Conservation (phyloP, 1,140 invertebrate species). For the Antheraea pernyi region DNA sequence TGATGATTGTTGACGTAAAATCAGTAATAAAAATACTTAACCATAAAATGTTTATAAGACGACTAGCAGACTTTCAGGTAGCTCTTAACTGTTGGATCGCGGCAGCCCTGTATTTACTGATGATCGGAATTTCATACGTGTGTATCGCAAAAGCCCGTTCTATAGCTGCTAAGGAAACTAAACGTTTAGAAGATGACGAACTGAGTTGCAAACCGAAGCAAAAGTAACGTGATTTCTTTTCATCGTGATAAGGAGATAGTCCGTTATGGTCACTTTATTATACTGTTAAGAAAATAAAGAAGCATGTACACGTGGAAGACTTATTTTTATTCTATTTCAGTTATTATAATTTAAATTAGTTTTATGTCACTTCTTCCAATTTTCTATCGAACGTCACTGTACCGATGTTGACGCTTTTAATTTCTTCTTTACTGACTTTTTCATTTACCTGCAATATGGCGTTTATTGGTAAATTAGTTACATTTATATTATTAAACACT, state of each 20-base stretch:
- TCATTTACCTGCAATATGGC: conserved; percentile 44
- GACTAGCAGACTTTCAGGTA: conserved; percentile 33
- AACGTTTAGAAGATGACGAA: conserved; percentile 43
- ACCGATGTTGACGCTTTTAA: conserved; percentile 65
- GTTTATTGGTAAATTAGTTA: background rate
- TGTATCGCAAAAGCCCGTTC: conserved; percentile 39
- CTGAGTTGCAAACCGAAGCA: conserved; percentile 25
- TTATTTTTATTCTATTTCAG: conserved; percentile 17
- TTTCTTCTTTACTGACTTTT: conserved; percentile 53
- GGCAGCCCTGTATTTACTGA: conserved; percentile 40
- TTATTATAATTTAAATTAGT: conserved; percentile 13
- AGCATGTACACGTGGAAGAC: conserved; percentile 17
- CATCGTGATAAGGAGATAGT: background rate
- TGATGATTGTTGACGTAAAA: too few species aligned
- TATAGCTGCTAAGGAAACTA: conserved; percentile 15
- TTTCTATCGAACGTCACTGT: conserved; percentile 64
- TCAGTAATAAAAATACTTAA: too few species aligned
- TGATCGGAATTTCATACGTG: conserved; percentile 36
- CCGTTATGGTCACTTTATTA: too few species aligned
- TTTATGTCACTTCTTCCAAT: conserved; percentile 63
- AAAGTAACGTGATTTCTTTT: conserved; percentile 8
- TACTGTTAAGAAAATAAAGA: background rate
- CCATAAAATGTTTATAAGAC: too few species aligned
- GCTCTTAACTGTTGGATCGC: conserved; percentile 56
- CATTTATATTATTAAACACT: too few species aligned